phyloP scores from a whole-genome alignment of 2,113 vertebrate species.

The Thamnaconus septentrionalis region DNA sequence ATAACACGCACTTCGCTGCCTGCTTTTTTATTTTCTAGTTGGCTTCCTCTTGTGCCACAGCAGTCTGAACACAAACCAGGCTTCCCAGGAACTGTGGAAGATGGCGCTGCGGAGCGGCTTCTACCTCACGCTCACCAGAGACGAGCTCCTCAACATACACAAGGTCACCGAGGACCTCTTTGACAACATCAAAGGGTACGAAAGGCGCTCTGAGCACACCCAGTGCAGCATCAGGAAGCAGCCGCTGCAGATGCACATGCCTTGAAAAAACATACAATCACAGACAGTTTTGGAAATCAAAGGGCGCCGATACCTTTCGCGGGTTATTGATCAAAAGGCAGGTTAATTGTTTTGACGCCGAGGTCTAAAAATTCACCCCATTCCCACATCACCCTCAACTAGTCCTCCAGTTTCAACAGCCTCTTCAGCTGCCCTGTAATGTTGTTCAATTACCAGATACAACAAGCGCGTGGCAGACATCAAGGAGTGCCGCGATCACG shows the following conservation, averaged over 20 bases:
- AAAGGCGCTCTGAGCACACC: background rate
- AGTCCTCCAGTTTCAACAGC: no score
- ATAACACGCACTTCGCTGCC: no score
- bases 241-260: background rate
- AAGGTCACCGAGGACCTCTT: conserved; percentile 88
- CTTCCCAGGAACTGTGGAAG: conserved; percentile 88
- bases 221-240: background rate
- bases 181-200: conserved; percentile 84
- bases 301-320: no score
- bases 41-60: conserved; percentile 90
- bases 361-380: no score
- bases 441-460: conserved; percentile 70
- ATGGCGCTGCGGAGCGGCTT: conserved; percentile 84
- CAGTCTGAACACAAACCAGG: conserved; percentile 77
- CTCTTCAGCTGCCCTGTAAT: background rate
- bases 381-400: no score
- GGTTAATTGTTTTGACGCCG: no score
- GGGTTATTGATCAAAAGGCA: no score
- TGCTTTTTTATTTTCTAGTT: conserved; percentile 66
- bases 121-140: conserved; percentile 84
- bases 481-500: conserved; percentile 88
- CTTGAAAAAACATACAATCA: background rate
- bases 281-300: no score
- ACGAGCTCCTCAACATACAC: conserved; percentile 85
- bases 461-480: conserved; percentile 85